phyloP scores from a whole-genome alignment of 2,113 vertebrate species.

The Misgurnus anguillicaudatus region DNA sequence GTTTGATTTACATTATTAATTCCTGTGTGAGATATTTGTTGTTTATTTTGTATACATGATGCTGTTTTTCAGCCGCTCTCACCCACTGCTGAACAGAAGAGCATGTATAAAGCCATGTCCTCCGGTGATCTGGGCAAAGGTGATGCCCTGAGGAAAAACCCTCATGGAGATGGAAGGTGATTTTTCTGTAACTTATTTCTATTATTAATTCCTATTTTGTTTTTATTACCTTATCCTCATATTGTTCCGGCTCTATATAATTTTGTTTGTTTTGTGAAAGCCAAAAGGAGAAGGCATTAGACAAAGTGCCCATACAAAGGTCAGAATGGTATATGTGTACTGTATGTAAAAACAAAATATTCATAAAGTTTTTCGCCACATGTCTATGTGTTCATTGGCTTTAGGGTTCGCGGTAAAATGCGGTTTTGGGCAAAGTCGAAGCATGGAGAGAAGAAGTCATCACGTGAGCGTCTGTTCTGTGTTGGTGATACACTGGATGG shows the following conservation, averaged over 20 bases:
- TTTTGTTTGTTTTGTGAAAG: no score
- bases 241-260: no score
- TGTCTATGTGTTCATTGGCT: background rate
- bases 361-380: background rate
- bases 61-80: constrained; percentile 72
- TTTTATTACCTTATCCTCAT: background rate
- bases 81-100: constrained; percentile 74
- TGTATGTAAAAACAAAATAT: no score
- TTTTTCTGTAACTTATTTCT: no score
- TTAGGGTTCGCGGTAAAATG: constrained; percentile 88
- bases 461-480: constrained; percentile 80
- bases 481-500: constrained; percentile 79
- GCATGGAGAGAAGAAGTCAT: constrained; percentile 85
- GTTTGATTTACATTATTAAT: background rate
- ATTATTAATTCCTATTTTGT: background rate
- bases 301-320: no score
- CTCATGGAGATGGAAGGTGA: constrained; percentile 85
- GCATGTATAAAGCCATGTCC: constrained; percentile 88
- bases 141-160: constrained; percentile 75
- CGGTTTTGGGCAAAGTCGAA: constrained; percentile 92
- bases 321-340: no score
- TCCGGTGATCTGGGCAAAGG: constrained; percentile 88
- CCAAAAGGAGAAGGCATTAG: no score
- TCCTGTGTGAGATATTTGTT: background rate
- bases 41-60: background rate